Evolutionary conservation across 2,797 vertebrate genomes (phyloP), one percentile per base, ranked within the genome.

Genomic region (Cyclura pinguis): DNA sequence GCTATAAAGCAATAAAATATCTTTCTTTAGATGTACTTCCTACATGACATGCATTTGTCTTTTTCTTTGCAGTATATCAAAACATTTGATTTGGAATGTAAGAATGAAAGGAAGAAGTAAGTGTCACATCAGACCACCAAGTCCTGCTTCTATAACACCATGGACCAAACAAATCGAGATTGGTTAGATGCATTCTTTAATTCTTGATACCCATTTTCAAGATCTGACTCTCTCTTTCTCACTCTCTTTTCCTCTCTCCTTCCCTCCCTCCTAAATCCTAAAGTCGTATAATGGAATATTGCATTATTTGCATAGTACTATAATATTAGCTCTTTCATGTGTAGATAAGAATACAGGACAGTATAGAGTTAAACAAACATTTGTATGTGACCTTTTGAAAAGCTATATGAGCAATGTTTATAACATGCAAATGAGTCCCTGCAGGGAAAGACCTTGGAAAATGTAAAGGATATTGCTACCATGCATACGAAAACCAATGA

Each of bases 91-190:
- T 78, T n/a, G n/a, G n/a, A 92, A 78, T 5, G 86, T 80, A 80
- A 86, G 8, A 1, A 14, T 29, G 76, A 92, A 93, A 86, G 87
- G 91, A 69, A 4, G 57, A 73, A 91, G 77, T 35, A 77, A 93
- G 90, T 85, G 87, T 22, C 73, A 64, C 38, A 42, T 1, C n/a
- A 32, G 4, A 27, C 14, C 35, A 57, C 0, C 27, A 32, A 55
- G 87, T 5, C 42, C 91, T 62, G 13, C 7, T 8, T 91, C 88
- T 78, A 55, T 9, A 59, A 42, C n/a, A n/a, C 80, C 86, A 16
- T 35, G 84, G 5, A 24, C 91, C 93, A 86, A 92, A 1, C 89
- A 38, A 81, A 57, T 20, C 84, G 24, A 16, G 7, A 13, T 10
- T 38, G 7, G 24, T 13, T 20, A 38, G 6, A 4, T 12, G 3